phyloP scores from a whole-genome alignment of 2,797 vertebrate species.

The Xenopus petersii region DNA sequence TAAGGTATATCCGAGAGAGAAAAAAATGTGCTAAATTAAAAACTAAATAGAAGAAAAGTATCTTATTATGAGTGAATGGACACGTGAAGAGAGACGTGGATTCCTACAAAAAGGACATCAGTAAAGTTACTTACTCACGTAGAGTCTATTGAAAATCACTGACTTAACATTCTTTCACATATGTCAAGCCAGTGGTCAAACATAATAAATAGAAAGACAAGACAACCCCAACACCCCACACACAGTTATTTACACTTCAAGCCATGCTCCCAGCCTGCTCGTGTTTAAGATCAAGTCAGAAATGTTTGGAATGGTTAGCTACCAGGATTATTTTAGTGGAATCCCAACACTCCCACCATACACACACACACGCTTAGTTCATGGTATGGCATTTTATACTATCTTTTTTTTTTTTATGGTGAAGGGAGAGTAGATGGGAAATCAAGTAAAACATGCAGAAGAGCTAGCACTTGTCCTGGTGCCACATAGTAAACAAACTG shows the following conservation, averaged over 20 bases:
- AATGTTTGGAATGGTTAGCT: conserved; percentile 37
- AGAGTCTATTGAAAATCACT: conserved; percentile 31
- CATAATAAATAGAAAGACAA: conserved; percentile 35
- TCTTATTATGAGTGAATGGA: conserved; percentile 1
- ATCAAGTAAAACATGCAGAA: too few relatives aligned
- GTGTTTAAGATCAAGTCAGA: conserved; percentile 40
- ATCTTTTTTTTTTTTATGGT: too few relatives aligned
- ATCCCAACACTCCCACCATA: neutral
- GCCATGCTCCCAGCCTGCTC: conserved; percentile 16
- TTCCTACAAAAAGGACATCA: conserved; percentile 25
- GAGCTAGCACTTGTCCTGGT: too few relatives aligned
- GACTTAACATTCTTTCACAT: conserved; percentile 48
- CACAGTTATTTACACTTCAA: conserved; percentile 38
- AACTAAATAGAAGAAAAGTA: too few relatives aligned
- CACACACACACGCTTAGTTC: too few relatives aligned
- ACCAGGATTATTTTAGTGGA: neutral
- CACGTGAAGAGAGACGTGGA: conserved; percentile 12
- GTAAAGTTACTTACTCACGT: conserved; percentile 21
- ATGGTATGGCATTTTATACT: too few relatives aligned
- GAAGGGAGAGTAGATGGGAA: too few relatives aligned
- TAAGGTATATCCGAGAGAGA: too few relatives aligned
- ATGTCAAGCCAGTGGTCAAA: conserved; percentile 49
- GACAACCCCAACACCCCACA: conserved; percentile 32
- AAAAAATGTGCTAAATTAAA: too few relatives aligned
- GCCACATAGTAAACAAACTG: too few relatives aligned